Evolutionary conservation across 2,113 vertebrate genomes (phyloP).

Genomic region (Myiozetetes cayanensis): DNA sequence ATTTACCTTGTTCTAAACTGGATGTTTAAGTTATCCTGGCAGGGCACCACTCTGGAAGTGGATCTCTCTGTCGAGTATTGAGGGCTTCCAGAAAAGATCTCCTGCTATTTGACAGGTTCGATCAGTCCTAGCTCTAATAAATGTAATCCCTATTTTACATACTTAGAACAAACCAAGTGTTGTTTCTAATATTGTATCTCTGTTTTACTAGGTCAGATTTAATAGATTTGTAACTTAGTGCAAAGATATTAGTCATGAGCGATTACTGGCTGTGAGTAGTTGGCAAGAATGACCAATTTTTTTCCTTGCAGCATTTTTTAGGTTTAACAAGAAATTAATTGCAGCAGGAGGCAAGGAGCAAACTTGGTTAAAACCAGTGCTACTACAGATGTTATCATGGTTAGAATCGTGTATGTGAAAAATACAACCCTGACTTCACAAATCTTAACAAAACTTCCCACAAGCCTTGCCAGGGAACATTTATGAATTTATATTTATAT

Average conservation of each 20-base stretch:
- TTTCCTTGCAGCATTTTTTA: not conserved
- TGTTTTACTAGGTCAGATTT: not conserved
- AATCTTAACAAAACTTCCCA: not conserved
- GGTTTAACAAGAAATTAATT: not conserved
- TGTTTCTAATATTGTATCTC: not conserved
- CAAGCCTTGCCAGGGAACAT: not conserved
- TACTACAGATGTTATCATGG: not conserved
- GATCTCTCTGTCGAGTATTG: not conserved
- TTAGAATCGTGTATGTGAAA: not conserved
- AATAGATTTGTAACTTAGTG: not conserved
- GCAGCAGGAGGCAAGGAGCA: accelerated
- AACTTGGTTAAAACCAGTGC: not conserved
- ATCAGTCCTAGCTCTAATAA: not conserved
- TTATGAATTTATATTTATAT: not conserved
- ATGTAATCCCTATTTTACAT: not conserved
- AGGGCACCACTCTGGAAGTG: not conserved
- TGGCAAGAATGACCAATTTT: not conserved
- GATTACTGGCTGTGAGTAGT: not conserved
- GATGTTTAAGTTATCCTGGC: not conserved
- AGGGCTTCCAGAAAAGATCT: not conserved
- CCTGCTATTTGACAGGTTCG: not conserved
- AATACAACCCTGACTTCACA: not conserved
- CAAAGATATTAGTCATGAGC: not conserved
- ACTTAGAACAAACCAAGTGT: not conserved
- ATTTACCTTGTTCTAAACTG: not conserved